phyloP scores from a whole-genome alignment of 2,797 vertebrate genomes.

The Bradypodion pumilum region DNA sequence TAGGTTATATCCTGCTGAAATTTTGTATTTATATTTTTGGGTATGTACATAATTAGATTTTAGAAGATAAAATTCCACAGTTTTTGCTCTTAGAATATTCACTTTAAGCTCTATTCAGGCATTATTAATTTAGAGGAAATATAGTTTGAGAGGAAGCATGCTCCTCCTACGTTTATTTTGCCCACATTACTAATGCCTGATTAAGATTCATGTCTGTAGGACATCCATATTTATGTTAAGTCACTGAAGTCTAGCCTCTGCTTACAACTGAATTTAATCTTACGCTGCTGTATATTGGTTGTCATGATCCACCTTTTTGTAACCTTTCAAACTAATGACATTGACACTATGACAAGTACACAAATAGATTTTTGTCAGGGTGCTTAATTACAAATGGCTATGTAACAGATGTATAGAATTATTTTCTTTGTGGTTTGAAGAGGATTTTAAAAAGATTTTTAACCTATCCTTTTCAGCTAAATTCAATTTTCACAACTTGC shows the following conservation, averaged over 20 bases:
- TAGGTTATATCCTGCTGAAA: constrained; percentile 45
- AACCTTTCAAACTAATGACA: background rate
- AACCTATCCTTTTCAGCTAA: background rate
- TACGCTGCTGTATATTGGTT: constrained; percentile 30
- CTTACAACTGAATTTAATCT: constrained; percentile 36
- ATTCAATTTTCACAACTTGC: background rate
- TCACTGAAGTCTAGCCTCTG: constrained; percentile 37
- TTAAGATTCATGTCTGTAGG: background rate
- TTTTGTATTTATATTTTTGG: constrained; percentile 58
- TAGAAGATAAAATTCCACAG: constrained; percentile 40
- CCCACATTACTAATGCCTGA: background rate
- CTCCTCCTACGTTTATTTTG: background rate
- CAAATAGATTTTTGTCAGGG: constrained; percentile 3
- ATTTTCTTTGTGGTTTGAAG: background rate
- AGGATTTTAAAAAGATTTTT: constrained; percentile 6
- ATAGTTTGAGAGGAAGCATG: background rate
- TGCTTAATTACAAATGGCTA: constrained; percentile 14
- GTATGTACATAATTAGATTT: constrained; percentile 50
- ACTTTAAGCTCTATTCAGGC: background rate
- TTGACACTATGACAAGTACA: constrained; percentile 18
- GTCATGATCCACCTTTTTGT: constrained; percentile 26
- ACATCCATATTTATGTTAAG: constrained; percentile 53
- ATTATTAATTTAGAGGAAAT: background rate
- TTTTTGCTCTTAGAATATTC: constrained; percentile 31
- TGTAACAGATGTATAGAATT: background rate